Evolutionary conservation across 2,888 invertebrate genomes (phyloP), one percentile per base, ranked within the genome.

Genomic region (Lissocephala sabroskyi): DNA sequence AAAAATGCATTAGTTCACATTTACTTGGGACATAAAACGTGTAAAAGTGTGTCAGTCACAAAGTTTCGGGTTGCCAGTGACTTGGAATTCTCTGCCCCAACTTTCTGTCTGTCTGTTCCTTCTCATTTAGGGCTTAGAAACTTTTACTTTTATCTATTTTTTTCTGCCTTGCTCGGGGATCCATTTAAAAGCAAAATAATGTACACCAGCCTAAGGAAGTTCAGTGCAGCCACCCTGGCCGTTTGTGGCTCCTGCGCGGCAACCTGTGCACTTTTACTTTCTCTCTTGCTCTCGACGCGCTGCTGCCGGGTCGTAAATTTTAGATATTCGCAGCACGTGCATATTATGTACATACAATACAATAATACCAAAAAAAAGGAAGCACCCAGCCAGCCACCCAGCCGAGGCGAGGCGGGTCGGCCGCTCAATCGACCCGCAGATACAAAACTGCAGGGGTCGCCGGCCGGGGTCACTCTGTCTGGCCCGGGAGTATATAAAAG

Each of bases 1-100:
- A 79, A 79, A 79, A 79, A 76, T 78, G 79, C 79, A 79, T 79
- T 79, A 79, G 67, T 67, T 62, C 60, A 65, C 79, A 78, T 79
- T 71, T 79, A 79, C 73, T 67, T 73, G 62, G 56, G 62, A 62
- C 76, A 71, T 67, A 75, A 75, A 75, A 71, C 67, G 68, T 68
- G 68, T 71, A 67, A 71, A 71, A 65, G 67, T 49, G 65, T 44
- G 40, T 28, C 11, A 28, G 16, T 17, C 19, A 19, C n/a, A 23
- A 13, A 13, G 14, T 11, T 6, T 1, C 9, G 18, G 18, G 36
- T 36, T n/a, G 17, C 6, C 11, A 13, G 13, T 35, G 13, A 10
- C 36, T 10, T 6, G 36, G 3, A 10, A 17, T 5, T 13, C 17
- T 13, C 1, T 18, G 36, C 16, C 29, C 39, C 13, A 7, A 9